Evolutionary conservation across 2,113 vertebrate genomes (phyloP).

Genomic region (Varanus salvator): DNA sequence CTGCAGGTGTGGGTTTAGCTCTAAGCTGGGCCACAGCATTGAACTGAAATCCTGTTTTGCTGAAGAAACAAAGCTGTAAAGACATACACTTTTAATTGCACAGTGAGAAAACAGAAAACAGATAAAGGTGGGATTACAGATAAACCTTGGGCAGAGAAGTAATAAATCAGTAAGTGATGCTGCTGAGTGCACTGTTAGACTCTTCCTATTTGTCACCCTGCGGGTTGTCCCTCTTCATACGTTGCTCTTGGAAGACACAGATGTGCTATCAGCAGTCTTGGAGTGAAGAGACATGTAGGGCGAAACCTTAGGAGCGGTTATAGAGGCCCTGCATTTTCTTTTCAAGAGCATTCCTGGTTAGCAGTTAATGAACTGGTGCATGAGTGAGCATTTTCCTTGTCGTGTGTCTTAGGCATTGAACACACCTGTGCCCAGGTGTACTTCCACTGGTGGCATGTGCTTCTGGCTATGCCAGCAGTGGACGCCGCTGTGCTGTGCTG

Average conservation of each 20-base stretch:
- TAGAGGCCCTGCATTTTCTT: neutral
- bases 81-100: conserved; percentile 60
- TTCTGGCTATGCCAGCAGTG: neutral
- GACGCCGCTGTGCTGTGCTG: neutral
- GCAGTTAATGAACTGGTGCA: neutral
- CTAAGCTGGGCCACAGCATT: neutral
- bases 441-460: neutral
- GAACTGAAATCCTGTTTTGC: neutral
- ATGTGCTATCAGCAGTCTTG: neutral
- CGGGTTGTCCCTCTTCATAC: conserved; percentile 4
- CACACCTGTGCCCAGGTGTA: neutral
- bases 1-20: neutral
- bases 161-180: conserved; percentile 47
- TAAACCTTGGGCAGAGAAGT: conserved; percentile 58
- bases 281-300: neutral
- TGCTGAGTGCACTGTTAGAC: conserved; percentile 39
- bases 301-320: neutral
- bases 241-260: conserved; percentile 17
- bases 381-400: neutral
- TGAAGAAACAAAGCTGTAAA: conserved; percentile 50
- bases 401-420: neutral
- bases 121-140: conserved; percentile 55
- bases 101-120: conserved; percentile 58
- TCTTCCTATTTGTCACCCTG: conserved; percentile 40
- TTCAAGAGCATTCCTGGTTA: neutral